Evolutionary conservation across 2,797 vertebrate genomes (phyloP), one percentile per base, ranked within the genome.

Genomic region (Alca torda): DNA sequence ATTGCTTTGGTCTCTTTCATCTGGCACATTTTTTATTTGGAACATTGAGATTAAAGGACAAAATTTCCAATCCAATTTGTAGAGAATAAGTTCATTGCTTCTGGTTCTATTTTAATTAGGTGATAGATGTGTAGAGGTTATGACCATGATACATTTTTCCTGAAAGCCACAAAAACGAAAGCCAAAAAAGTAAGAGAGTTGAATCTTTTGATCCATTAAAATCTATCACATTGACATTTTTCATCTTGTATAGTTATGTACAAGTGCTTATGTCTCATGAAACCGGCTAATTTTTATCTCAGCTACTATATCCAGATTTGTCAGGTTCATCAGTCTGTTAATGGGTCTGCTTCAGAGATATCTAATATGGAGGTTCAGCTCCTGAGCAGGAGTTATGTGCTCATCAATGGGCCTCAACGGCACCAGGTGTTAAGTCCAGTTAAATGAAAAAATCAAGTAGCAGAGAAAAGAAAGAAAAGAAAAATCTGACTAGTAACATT

Each of bases 141-240:
- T 31, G 33, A 85, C 41, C 53, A 1, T 31, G 51, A 63, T 59
- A 56, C 5, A 16, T 91, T 94, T 97, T 95, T 90, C 86, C 76
- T 63, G 63, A 94, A 91, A 95, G 24, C 69, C 83, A 87, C 57
- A 93, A 84, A 95, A 85, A 33, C 16, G 64, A 30, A 76, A 86
- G 73, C 43, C 61, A 88, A 90, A 64, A 90, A 96, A 63, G 64
- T 67, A 94, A 84, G 37, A 65, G 57, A 87, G 9, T 23, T 48
- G 35, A 82, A 94, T 91, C 37, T 39, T 96, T 96, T 96, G 83
- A 94, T 94, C 60, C 77, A 76, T 70, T 91, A 91, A 94, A 91
- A 90, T 95, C 69, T 73, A 83, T 84, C 51, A 75, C 39, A 45
- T 14, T 82, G 65, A 50, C 33, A 74, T 89, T 82, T 87, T 30